A percentile compares a stretch with the other conserved stretches of the same genome.
Evolutionary conservation across 2,888 invertebrate species (phyloP).

Genomic region (Loripinus fragilis): DNA sequence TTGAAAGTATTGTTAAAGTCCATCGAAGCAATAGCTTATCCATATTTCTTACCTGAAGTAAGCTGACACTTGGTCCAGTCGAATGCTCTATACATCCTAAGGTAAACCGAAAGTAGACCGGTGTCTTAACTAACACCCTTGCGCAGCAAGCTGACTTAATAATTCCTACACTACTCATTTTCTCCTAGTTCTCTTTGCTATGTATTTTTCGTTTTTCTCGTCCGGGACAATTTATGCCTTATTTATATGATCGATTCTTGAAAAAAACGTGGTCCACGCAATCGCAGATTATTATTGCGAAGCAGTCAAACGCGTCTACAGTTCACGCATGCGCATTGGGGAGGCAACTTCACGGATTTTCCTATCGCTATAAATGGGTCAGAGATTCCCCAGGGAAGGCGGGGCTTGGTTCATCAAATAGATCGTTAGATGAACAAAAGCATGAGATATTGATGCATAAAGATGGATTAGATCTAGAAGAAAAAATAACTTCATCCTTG

Average conservation of each 20-base stretch:
- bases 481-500: too few species aligned
- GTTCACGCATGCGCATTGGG: neutral
- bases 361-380: neutral
- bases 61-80: neutral
- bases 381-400: too few species aligned
- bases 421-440: too few species aligned
- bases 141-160: neutral
- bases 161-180: neutral
- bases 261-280: neutral
- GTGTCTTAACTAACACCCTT: neutral
- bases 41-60: neutral
- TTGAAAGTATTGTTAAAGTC: too few species aligned
- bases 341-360: conserved; percentile 8
- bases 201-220: neutral
- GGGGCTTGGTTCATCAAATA: too few species aligned
- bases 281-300: neutral
- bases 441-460: too few species aligned
- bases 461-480: too few species aligned
- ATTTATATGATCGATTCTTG: conserved; percentile 2
- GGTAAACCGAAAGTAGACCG: conserved; percentile 12
- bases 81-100: neutral
- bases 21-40: too few species aligned
- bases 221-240: neutral
- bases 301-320: neutral
- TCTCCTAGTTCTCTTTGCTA: neutral